A percentile compares a stretch with the other conserved stretches of the same genome.
phyloP scores from a whole-genome alignment of 1,140 invertebrate genomes.

The Propsilocerus akamusi region DNA sequence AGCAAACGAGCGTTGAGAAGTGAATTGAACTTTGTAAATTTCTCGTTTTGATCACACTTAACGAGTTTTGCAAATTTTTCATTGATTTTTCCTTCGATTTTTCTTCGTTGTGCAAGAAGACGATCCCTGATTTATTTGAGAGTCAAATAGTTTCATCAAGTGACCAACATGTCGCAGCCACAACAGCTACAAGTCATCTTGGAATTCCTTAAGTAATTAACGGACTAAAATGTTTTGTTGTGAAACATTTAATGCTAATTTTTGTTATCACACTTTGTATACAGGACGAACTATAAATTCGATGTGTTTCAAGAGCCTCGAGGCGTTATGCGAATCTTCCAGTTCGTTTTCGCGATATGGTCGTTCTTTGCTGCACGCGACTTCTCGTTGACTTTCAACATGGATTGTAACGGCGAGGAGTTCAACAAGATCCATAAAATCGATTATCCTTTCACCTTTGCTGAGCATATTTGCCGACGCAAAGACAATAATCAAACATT shows the following conservation, averaged over 20 bases:
- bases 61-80: too few species aligned
- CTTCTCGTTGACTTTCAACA: constrained; percentile 19
- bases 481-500: constrained; percentile 6
- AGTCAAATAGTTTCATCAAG: too few species aligned
- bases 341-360: constrained; percentile 39
- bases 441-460: constrained; percentile 17
- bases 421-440: constrained; percentile 8
- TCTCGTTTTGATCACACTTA: too few species aligned
- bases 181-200: background rate
- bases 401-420: constrained; percentile 7
- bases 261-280: background rate
- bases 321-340: constrained; percentile 36
- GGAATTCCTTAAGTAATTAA: background rate
- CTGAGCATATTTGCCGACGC: background rate
- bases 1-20: too few species aligned
- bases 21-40: too few species aligned
- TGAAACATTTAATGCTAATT: background rate
- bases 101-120: too few species aligned
- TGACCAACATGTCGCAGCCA: background rate
- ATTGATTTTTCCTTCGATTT: too few species aligned
- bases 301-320: constrained; percentile 32
- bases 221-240: background rate
- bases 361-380: constrained; percentile 35
- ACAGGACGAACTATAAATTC: background rate
- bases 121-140: too few species aligned